These are phyloP conservation scores for Nothobranchius furzeri DNA, from an alignment of 2,113 vertebrate genomes.

Conservation along the genomic window DNA sequence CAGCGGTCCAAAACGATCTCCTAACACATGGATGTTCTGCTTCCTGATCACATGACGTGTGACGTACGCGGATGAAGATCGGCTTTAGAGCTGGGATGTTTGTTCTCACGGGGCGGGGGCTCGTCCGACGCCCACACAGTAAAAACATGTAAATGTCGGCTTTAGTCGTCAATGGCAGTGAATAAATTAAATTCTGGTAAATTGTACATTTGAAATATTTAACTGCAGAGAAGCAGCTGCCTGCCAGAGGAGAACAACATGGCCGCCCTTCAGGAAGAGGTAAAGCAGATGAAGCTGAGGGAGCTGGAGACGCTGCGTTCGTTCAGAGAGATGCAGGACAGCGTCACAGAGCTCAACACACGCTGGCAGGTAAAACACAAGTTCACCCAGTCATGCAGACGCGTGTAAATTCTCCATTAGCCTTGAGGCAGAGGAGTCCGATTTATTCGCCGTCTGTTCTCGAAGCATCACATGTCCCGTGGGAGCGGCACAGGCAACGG, in stretches of 20 bases:
- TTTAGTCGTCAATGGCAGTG: too few relatives aligned
- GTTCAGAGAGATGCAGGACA: constrained; percentile 86
- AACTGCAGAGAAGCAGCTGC: constrained; percentile 83
- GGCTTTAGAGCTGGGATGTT: too few relatives aligned
- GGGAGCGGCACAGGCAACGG: constrained; percentile 69
- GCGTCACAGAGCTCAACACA: constrained; percentile 89
- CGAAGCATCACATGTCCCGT: constrained; percentile 85
- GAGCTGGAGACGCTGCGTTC: constrained; percentile 86
- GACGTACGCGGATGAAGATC: too few relatives aligned
- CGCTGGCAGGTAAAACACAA: constrained; percentile 87
- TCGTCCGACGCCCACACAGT: too few relatives aligned
- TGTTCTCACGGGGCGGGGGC: too few relatives aligned
- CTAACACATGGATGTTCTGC: too few relatives aligned
- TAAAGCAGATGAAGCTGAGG: constrained; percentile 87
- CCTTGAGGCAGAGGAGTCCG: neutral
- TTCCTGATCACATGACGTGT: too few relatives aligned
- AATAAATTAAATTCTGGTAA: neutral
- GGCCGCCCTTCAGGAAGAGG: constrained; percentile 87
- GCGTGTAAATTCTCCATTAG: rapidly evolving
- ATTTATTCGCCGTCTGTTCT: constrained; percentile 1
- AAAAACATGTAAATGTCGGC: too few relatives aligned
- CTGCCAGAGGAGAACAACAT: constrained; percentile 92
- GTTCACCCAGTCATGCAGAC: too few relatives aligned
- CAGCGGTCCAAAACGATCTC: too few relatives aligned
- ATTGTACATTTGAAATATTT: neutral